phyloP scores from a whole-genome alignment of 2,888 invertebrate species.

The Andrena praecox region DNA sequence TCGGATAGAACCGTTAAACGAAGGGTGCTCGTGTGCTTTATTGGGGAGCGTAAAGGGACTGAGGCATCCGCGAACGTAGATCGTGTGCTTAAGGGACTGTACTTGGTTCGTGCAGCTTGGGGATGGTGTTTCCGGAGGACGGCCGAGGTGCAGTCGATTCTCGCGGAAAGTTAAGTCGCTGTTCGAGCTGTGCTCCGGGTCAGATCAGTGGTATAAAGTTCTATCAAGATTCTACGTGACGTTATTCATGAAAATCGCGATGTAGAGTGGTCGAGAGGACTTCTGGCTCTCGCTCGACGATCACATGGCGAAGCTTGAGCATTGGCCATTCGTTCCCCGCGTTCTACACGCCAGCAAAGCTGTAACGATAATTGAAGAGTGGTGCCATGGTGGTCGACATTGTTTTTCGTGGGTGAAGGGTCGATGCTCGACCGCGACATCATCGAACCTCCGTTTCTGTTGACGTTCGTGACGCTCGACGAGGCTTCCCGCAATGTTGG shows the following conservation, averaged over 20 bases:
- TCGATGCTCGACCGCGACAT: slow-evolving; percentile 8
- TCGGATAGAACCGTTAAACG: too few relatives aligned
- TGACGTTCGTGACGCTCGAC: slow-evolving; percentile 31
- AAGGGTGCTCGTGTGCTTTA: too few relatives aligned
- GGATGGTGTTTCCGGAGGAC: too few relatives aligned
- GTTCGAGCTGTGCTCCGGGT: too few relatives aligned
- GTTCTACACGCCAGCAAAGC: background rate
- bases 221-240: too few relatives aligned
- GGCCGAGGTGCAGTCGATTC: too few relatives aligned
- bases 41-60: too few relatives aligned
- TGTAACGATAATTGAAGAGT: slow-evolving; percentile 4
- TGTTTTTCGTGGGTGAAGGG: background rate
- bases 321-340: background rate
- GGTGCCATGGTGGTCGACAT: background rate
- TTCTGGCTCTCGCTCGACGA: background rate
- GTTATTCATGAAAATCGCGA: background rate
- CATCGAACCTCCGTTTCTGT: slow-evolving; percentile 16
- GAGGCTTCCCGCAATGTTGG: slow-evolving; percentile 34
- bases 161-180: too few relatives aligned
- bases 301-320: background rate
- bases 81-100: too few relatives aligned
- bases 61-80: too few relatives aligned
- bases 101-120: too few relatives aligned
- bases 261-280: background rate
- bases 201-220: too few relatives aligned